Evolutionary conservation across 2,113 vertebrate genomes (phyloP), one percentile per base, ranked within the genome.

Genomic region (Megaptera novaeangliae): DNA sequence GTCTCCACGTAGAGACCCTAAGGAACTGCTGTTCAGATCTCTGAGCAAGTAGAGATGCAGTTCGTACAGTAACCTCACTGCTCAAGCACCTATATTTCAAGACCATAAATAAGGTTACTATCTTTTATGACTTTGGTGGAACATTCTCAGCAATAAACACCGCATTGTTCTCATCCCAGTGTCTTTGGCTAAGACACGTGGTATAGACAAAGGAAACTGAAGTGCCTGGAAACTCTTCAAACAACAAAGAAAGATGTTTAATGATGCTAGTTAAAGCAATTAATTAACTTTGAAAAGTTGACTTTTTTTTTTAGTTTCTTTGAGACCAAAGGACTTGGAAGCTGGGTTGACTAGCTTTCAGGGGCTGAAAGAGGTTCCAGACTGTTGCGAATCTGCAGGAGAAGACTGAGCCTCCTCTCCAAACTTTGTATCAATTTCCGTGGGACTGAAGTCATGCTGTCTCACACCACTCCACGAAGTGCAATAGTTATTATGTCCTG

Each of bases 131-230:
- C 81, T 87, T 59, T 61, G 23, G 55, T 36, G 72, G 41, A 82
- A 91, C 57, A 80, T 20, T 90, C 68, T 85, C 75, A 89, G 80
- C 93, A 91, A 64, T 88, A 94, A 97, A 89, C 49, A 36, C 61
- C 21, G 8, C 21, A 27, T 31, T 52, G 13, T 52, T 89, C 66
- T 83, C n/a, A n/a, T 71, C 36, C 36, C 49, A 71, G 15, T 3
- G 10, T 84, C 77, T 88, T 88, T 52, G 14, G 10, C 57, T 55
- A 83, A 93, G 29, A 12, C 25, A 66, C 0, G 0, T 6, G 21
- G 25, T 46, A 2, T 21, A 34, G 13, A 82, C 36, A 49, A 89
- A 83, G n/a, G 55, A 75, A 87, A 82, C 34, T 7, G 13, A 68
- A 81, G 41, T 39, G 17, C 6, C 82, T 91, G 21, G 21, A 94